Conservation (phyloP, 2,797 vertebrate genomes). For the Sparidentex hasta region DNA sequence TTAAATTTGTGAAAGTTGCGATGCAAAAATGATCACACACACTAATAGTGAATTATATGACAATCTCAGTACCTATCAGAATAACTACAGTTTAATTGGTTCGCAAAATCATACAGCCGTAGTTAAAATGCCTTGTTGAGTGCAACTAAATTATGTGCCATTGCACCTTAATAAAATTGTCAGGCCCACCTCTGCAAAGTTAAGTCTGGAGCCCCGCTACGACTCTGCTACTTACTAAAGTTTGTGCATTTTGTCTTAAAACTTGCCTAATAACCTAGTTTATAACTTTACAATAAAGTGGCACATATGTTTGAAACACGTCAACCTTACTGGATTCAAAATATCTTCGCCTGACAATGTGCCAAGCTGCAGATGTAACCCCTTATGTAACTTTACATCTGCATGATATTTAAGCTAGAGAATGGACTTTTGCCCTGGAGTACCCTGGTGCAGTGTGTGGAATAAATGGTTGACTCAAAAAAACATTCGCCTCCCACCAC, state of each 20-base stretch:
- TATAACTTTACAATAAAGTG: background rate
- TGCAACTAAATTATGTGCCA: too few species aligned
- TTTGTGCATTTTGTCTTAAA: background rate
- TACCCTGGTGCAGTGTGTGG: constrained; percentile 35
- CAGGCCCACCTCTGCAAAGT: too few species aligned
- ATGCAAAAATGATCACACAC: too few species aligned
- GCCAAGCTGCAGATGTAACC: constrained; percentile 22
- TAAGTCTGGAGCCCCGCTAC: too few species aligned
- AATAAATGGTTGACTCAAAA: constrained; percentile 69
- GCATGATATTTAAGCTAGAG: constrained; percentile 59
- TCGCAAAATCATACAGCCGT: too few species aligned
- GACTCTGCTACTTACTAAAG: background rate
- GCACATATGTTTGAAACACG: background rate
- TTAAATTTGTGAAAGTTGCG: too few species aligned
- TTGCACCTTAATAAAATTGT: too few species aligned
- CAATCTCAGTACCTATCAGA: too few species aligned
- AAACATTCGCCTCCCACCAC: constrained; percentile 47
- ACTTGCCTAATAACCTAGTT: background rate
- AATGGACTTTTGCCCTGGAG: constrained; percentile 60
- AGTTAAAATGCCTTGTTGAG: too few species aligned
- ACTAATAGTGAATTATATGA: too few species aligned
- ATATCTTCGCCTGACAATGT: constrained; percentile 25
- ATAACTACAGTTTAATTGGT: too few species aligned
- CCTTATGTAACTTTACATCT: constrained; percentile 59
- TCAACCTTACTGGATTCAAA: constrained; percentile 2